Conservation (phyloP, 2,113 vertebrate genomes). For the Oenanthe oenanthe region DNA sequence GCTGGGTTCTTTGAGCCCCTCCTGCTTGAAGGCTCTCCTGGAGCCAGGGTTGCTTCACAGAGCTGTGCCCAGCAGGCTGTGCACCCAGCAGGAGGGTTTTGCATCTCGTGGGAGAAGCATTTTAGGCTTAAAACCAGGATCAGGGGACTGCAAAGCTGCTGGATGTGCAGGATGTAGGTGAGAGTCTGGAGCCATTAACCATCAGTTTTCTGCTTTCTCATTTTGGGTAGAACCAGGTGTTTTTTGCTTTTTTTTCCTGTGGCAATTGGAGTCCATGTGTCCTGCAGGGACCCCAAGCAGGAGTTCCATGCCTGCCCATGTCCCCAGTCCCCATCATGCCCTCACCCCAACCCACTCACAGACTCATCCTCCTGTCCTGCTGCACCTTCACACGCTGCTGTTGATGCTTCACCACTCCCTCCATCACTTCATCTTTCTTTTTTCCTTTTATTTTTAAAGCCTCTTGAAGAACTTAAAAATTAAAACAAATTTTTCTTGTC, state of each 20-base stretch:
- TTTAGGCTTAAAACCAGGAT: background rate
- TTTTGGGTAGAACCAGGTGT: background rate
- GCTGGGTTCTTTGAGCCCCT: background rate
- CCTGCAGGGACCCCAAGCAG: background rate
- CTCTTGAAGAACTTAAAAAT: background rate
- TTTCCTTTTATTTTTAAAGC: background rate
- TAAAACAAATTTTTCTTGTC: fast-evolving
- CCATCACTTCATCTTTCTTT: background rate
- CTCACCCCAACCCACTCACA: background rate
- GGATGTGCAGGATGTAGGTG: fast-evolving
- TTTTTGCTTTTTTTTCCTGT: background rate
- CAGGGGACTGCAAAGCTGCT: background rate
- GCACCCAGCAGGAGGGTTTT: fast-evolving
- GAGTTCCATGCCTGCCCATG: background rate
- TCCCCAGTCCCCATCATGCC: background rate
- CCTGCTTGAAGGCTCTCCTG: background rate
- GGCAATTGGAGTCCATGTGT: background rate
- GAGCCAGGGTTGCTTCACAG: background rate
- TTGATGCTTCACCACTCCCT: background rate
- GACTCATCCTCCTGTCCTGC: conserved; percentile 31
- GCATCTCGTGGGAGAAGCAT: fast-evolving
- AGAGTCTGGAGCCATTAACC: background rate
- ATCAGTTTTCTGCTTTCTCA: background rate
- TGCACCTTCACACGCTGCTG: background rate
- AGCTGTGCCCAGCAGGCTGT: fast-evolving